Evolutionary conservation across 2,888 invertebrate genomes (phyloP).

Genomic region (Eupithecia pulchellata): DNA sequence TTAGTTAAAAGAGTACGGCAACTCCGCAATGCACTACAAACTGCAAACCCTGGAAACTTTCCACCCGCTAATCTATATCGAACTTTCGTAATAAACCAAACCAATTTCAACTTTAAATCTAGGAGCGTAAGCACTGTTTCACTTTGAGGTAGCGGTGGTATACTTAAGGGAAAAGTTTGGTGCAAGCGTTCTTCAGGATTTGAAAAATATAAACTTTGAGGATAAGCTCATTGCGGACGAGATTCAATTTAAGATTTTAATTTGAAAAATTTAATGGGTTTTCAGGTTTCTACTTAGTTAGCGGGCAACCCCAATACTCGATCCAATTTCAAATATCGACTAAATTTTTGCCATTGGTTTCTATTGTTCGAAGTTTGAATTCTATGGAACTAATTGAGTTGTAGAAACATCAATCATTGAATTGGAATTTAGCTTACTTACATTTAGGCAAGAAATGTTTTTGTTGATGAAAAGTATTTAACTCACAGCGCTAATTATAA

Average conservation of each 20-base stretch:
- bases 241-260: slow-evolving; percentile 30
- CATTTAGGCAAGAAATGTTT: too few relatives aligned
- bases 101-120: slow-evolving; percentile 62
- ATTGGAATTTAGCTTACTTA: background rate
- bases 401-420: background rate
- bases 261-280: slow-evolving; percentile 17
- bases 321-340: slow-evolving; percentile 3
- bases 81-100: slow-evolving; percentile 60
- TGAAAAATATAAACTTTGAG: slow-evolving; percentile 40
- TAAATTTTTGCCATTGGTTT: background rate
- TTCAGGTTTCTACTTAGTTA: background rate
- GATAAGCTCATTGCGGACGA: slow-evolving; percentile 22
- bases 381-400: background rate
- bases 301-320: background rate
- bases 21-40: slow-evolving; percentile 64
- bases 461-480: background rate
- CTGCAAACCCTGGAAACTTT: slow-evolving; percentile 50
- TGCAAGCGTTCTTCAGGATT: slow-evolving; percentile 35
- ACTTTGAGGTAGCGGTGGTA: slow-evolving; percentile 23
- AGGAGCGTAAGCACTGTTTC: slow-evolving; percentile 50
- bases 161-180: slow-evolving; percentile 37
- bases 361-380: background rate
- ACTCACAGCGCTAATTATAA: too few relatives aligned
- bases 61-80: slow-evolving; percentile 68
- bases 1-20: slow-evolving; percentile 63